Evolutionary conservation across 2,797 vertebrate genomes (phyloP).

Genomic region (Cephalopachus bancanus): DNA sequence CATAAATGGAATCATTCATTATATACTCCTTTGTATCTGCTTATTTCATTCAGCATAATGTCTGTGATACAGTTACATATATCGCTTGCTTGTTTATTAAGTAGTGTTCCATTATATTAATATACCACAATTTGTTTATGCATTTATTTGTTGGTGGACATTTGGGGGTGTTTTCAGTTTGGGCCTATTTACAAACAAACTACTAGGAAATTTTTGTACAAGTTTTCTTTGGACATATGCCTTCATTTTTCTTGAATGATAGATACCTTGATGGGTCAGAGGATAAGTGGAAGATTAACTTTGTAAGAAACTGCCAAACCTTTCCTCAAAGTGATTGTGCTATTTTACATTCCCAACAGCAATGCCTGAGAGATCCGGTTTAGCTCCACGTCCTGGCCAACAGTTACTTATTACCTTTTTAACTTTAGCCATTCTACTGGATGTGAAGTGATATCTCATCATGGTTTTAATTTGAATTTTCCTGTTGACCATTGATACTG

Average conservation of each 20-base stretch:
- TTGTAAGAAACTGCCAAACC: conserved; percentile 17
- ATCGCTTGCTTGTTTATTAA: background rate
- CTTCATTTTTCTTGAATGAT: conserved; percentile 43
- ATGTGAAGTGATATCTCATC: background rate
- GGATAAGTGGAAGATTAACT: background rate
- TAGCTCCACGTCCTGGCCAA: background rate
- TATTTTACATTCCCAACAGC: background rate
- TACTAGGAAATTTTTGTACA: background rate
- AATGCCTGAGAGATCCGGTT: background rate
- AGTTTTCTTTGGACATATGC: background rate
- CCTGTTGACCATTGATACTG: conserved; percentile 23
- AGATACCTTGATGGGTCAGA: background rate
- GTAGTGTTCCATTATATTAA: conserved; percentile 25
- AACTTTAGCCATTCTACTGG: background rate
- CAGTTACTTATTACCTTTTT: conserved; percentile 7
- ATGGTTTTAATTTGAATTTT: conserved; percentile 32
- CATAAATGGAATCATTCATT: background rate
- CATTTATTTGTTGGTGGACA: background rate
- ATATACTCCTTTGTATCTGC: background rate
- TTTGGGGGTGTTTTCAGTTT: conserved; percentile 36
- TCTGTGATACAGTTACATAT: background rate
- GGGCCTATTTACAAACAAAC: background rate
- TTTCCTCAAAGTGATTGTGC: background rate
- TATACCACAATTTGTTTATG: background rate
- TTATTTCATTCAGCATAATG: background rate